Evolutionary conservation across 64 coral and sea anemone genomes (phyloP), one percentile per base, ranked within the genome.

Genomic region (Montipora sp.): DNA sequence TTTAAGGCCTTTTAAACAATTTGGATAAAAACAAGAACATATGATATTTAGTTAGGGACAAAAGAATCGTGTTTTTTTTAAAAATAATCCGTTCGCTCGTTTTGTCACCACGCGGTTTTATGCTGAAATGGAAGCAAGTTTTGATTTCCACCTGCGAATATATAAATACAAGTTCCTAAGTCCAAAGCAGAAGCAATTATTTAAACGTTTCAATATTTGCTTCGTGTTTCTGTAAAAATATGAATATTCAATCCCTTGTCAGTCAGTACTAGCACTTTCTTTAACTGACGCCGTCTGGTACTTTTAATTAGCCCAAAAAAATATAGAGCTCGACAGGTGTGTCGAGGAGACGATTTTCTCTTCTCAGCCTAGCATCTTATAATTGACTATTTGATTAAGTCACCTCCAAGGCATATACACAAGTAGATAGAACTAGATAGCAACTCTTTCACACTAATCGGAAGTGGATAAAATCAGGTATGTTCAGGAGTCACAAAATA

Each of bases 231-330:
- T 63, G 13, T 63, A 1, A 14, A 12, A 0, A 5, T 46, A 85
- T 85, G 82, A 85, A 85, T 85, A 85, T 85, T 85, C 65, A 2
- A 71, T 85, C 65, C 48, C 65, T 50, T 22, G 4, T 36, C 36
- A 36, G 4, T 36, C 36, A 36, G 36, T 18, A 72, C 65, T n/a
- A 71, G 66, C 82, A 45, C 18, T 20, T 43, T 51, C 68, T 72
- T 51, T 3, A 68, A 59, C 16, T 19, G 43, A 84, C 66, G 6
- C 6, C 44, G 36, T 8, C 0, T 83, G 16, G 61, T 27, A 72
- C 44, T 85, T 72, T 50, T 70, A 85, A 85, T 85, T 85, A 71
- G 80, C 36, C 5, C 36, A 36, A 36, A 27, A 57, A 63, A 63
- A 55, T 14, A 24, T 1, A 13, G 3, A 20, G 11, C 68, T 21